Base-by-base conservation (phyloP, 2,113 vertebrate genomes). In the Festucalex cinctus region DNA sequence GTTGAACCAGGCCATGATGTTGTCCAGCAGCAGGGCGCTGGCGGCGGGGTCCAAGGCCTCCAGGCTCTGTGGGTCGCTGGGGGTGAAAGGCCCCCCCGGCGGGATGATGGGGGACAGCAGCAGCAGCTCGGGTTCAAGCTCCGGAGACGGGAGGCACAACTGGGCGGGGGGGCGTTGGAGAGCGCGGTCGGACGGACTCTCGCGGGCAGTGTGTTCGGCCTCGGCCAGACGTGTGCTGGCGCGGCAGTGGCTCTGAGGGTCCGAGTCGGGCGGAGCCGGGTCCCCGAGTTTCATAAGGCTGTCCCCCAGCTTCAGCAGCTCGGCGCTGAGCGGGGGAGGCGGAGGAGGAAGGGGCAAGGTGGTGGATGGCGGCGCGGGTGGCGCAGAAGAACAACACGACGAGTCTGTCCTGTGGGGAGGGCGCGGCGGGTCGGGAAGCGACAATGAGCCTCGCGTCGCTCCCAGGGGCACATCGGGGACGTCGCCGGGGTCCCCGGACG, bases 291-390 rank as follows among this genome's bases (percentile, higher is more conserved):
- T 93, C 89, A 94, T 93, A 77, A 97, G 92, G 69, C 92, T 94
- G 77, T 95, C 94, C 65, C 94, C 93, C 65, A 95, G 91, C 92
- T 95, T 94, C 78, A 95, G 86, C 58, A 97, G 91, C 88, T 96
- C 95, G 3, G 94, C 94, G 79, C 94, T 95, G 75, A 95, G 80
- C 8, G 93, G 90, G 0, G 93, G 92, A 79, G 93, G 90, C 13
- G 94, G 93, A 32, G 85, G 86, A 32, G 85, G 88, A 3, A 87
- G 85, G 14, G 83, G 78, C 36, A 83, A 63, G 64, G 82, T 35
- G 69, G 36, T 76, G 1, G 78, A 59, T 1, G 91, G 85, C 3
- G 90, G 84, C 57, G 93, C 91, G 68, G 93, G 92, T 89, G 73
- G 92, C 92, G 58, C 20, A 51, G 48, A 22, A 51, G 20, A 32